phyloP scores from a whole-genome alignment of 1,140 invertebrate genomes.

The Cydia fagiglandana region DNA sequence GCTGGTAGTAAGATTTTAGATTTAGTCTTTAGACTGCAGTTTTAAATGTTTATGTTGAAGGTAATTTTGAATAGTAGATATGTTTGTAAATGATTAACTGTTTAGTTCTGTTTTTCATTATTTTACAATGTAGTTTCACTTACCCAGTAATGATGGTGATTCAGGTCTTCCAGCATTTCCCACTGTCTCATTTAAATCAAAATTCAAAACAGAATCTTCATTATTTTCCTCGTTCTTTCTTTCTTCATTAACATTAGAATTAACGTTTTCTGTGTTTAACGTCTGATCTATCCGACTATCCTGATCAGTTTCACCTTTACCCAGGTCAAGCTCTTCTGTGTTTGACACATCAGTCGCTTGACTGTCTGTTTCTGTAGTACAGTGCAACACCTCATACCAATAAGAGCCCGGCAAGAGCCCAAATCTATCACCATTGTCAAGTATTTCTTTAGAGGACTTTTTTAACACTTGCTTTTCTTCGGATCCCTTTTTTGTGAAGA shows the following conservation, averaged over 20 bases:
- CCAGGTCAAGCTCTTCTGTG: background rate
- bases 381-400: slow-evolving; percentile 58
- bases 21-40: no score
- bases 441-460: slow-evolving; percentile 39
- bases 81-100: no score
- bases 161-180: slow-evolving; percentile 28
- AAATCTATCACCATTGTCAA: slow-evolving; percentile 60
- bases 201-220: slow-evolving; percentile 15
- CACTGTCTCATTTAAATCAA: slow-evolving; percentile 30
- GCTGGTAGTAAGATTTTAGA: no score
- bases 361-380: slow-evolving; percentile 21
- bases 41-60: no score
- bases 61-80: no score
- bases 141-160: slow-evolving; percentile 46
- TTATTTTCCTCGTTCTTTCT: background rate
- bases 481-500: slow-evolving; percentile 47
- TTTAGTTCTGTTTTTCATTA: no score
- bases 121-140: slow-evolving; percentile 20
- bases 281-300: background rate
- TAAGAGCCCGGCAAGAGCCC: slow-evolving; percentile 57
- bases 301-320: background rate
- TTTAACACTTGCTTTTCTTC: slow-evolving; percentile 49
- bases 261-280: background rate
- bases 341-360: slow-evolving; percentile 30
- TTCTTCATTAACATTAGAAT: background rate